These are phyloP conservation scores for Drosophila anomelani DNA, from an alignment of 2,888 invertebrate genomes.

Conservation along the genomic window DNA sequence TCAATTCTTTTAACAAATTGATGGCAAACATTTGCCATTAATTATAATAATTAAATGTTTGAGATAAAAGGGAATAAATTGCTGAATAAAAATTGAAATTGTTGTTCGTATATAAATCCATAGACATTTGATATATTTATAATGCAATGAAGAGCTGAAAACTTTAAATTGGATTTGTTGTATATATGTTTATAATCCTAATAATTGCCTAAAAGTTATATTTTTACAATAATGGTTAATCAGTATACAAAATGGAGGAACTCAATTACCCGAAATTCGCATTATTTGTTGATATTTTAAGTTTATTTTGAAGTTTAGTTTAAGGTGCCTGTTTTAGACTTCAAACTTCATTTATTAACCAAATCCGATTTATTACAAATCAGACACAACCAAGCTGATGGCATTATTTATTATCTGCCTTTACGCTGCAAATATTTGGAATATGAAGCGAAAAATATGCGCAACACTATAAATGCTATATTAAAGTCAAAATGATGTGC, in stretches of 20 bases:
- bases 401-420: slow-evolving; percentile 4
- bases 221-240: too few species aligned
- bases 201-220: too few species aligned
- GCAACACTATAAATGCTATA: slow-evolving; percentile 52
- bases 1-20: not conserved
- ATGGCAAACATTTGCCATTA: not conserved
- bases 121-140: too few species aligned
- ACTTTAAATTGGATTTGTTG: too few species aligned
- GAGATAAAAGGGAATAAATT: not conserved
- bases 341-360: not conserved
- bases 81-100: not conserved
- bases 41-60: not conserved
- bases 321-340: not conserved
- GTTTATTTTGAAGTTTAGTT: not conserved
- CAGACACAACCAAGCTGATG: not conserved
- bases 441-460: slow-evolving; percentile 54
- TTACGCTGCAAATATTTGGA: slow-evolving; percentile 42
- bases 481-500: slow-evolving; percentile 71
- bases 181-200: too few species aligned
- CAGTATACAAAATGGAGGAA: too few species aligned
- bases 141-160: too few species aligned
- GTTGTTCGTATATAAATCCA: not conserved
- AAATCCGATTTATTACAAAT: not conserved
- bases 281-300: too few species aligned
- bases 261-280: too few species aligned